A percentile compares a stretch with the other conserved stretches of the same genome.
Evolutionary conservation across 1,140 invertebrate species (phyloP).

Genomic region (Sitophilus oryzae): DNA sequence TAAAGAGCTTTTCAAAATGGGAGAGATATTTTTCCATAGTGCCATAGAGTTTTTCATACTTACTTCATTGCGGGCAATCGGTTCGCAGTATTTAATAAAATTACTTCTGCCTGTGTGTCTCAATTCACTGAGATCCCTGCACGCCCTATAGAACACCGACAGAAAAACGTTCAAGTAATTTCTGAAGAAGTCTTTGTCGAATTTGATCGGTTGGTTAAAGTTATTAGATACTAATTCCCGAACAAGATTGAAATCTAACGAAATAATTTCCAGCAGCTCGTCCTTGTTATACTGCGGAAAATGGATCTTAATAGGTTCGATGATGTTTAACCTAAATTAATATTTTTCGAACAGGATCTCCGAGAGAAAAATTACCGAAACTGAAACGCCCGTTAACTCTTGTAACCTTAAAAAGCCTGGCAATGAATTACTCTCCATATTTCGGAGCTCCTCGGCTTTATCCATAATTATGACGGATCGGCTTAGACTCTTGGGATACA

Average conservation of each 20-base stretch:
- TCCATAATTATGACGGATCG: conserved; percentile 65
- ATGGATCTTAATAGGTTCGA: conserved; percentile 68
- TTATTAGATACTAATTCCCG: conserved; percentile 26
- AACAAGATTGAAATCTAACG: conserved; percentile 42
- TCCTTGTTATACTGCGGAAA: conserved; percentile 78
- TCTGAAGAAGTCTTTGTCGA: conserved; percentile 60
- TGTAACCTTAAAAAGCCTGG: conserved; percentile 63
- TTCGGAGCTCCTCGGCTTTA: conserved; percentile 68
- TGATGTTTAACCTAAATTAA: conserved; percentile 57
- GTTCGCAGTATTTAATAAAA: conserved; percentile 70
- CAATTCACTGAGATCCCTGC: conserved; percentile 74
- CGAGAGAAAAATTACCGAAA: conserved; percentile 72
- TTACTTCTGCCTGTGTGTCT: conserved; percentile 63
- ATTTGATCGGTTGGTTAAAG: conserved; percentile 43
- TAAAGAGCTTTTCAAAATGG: conserved; percentile 65
- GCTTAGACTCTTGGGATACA: conserved; percentile 41
- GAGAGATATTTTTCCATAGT: conserved; percentile 73
- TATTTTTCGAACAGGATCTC: conserved; percentile 78
- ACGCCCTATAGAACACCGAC: conserved; percentile 72
- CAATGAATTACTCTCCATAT: conserved; percentile 66
- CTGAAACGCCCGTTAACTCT: conserved; percentile 64
- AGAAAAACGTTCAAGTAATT: conserved; percentile 76
- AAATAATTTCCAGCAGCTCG: conserved; percentile 69
- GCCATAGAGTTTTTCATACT: conserved; percentile 56
- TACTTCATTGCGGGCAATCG: conserved; percentile 55